These are phyloP conservation scores for Prunella strophiata DNA, from an alignment of 2,797 vertebrate genomes.

Conservation along the genomic window DNA sequence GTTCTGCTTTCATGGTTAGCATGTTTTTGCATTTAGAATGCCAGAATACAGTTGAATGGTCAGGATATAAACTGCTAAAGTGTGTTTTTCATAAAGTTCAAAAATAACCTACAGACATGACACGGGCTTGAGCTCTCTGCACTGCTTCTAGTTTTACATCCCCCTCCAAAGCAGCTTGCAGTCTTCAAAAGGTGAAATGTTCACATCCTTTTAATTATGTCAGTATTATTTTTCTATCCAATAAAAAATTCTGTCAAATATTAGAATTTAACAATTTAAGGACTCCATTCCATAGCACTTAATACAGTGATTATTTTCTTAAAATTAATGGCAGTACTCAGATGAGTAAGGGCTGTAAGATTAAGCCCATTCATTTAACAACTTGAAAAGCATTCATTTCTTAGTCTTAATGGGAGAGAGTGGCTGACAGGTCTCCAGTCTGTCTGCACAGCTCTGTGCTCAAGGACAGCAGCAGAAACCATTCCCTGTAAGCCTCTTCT, in stretches of 20 bases:
- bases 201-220: constrained; percentile 58
- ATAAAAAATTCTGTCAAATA: constrained; percentile 36
- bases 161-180: constrained; percentile 43
- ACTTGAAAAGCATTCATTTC: constrained; percentile 56
- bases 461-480: constrained; percentile 20
- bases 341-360: constrained; percentile 40
- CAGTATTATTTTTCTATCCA: constrained; percentile 43
- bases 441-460: constrained; percentile 47
- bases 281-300: constrained; percentile 5
- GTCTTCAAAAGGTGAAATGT: constrained; percentile 65
- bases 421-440: constrained; percentile 44
- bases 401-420: constrained; percentile 33
- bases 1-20: constrained; percentile 71
- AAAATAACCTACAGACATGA: constrained; percentile 73
- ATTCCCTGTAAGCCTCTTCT: constrained; percentile 34
- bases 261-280: constrained; percentile 47
- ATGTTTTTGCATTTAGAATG: constrained; percentile 73
- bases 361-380: constrained; percentile 52
- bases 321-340: constrained; percentile 32
- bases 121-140: constrained; percentile 9
- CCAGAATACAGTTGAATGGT: constrained; percentile 63
- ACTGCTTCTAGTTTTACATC: constrained; percentile 68
- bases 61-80: constrained; percentile 58
- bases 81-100: constrained; percentile 77
- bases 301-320: constrained; percentile 59